Conservation (phyloP, 2,113 vertebrate genomes). For the Oryzias celebensis region DNA sequence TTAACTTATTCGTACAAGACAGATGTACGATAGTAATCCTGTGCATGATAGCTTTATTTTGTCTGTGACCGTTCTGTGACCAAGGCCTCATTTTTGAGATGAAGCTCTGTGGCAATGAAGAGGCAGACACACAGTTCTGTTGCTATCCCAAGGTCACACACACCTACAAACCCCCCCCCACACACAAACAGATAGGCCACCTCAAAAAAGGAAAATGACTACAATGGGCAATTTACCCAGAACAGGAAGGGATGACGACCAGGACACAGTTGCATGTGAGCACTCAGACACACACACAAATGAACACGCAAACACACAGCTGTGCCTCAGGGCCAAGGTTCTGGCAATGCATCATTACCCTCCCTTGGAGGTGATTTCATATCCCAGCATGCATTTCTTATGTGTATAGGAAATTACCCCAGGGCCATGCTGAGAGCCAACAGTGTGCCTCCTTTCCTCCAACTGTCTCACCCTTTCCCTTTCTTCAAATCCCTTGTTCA, state of each 20-base stretch:
- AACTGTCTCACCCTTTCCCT: slow-evolving; percentile 47
- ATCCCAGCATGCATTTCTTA: slow-evolving; percentile 80
- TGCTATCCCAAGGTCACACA: slow-evolving; percentile 65
- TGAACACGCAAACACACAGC: slow-evolving; percentile 51
- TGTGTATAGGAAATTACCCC: slow-evolving; percentile 78
- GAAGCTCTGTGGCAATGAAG: slow-evolving; percentile 21
- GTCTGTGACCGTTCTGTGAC: slow-evolving; percentile 7
- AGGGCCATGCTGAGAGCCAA: slow-evolving; percentile 75
- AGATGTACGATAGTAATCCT: no score
- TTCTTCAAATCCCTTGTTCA: slow-evolving; percentile 53
- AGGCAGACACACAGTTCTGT: slow-evolving; percentile 23
- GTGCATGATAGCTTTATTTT: no score
- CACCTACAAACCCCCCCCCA: slow-evolving; percentile 12
- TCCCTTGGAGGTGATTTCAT: slow-evolving; percentile 77
- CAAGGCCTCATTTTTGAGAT: slow-evolving; percentile 11
- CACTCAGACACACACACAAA: slow-evolving; percentile 38
- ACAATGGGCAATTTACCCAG: slow-evolving; percentile 74
- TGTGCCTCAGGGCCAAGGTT: slow-evolving; percentile 74
- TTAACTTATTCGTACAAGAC: no score
- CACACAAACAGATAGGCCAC: slow-evolving; percentile 46
- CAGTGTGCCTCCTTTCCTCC: slow-evolving; percentile 66
- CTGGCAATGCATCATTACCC: slow-evolving; percentile 79
- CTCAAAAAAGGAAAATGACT: slow-evolving; percentile 69
- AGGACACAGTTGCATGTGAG: slow-evolving; percentile 37
- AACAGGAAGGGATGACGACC: slow-evolving; percentile 70